phyloP scores from a whole-genome alignment of 2,113 vertebrate genomes.

The Pterocles orientalis region DNA sequence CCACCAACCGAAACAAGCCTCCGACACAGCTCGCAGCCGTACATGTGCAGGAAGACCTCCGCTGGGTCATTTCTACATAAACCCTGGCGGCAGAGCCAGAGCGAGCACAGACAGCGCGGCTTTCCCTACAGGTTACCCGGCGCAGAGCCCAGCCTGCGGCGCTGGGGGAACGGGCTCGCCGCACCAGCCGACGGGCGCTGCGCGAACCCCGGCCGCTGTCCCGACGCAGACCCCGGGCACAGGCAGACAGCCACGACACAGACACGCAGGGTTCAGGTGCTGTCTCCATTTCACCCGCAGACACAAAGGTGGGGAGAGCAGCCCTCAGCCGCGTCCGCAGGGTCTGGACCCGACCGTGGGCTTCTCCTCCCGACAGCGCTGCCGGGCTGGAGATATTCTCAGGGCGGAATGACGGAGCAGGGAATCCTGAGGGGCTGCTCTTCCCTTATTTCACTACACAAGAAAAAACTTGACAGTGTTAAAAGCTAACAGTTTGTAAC shows the following conservation, averaged over 20 bases:
- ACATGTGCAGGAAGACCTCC: fast-evolving
- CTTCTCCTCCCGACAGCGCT: neutral
- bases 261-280: neutral
- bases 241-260: neutral
- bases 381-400: neutral
- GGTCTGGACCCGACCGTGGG: too few species aligned
- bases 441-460: neutral
- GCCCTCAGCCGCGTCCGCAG: too few species aligned
- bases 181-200: neutral
- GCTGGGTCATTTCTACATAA: fast-evolving
- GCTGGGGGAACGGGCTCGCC: neutral
- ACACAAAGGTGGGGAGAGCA: neutral
- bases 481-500: neutral
- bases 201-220: neutral
- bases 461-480: neutral
- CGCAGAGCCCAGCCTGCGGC: neutral
- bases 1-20: neutral
- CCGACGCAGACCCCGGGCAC: neutral
- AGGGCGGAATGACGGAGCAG: neutral
- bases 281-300: neutral
- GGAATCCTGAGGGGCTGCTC: neutral
- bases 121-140: neutral
- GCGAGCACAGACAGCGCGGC: neutral
- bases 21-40: neutral
- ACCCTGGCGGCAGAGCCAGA: neutral